Evolutionary conservation across 2,888 invertebrate species (phyloP), one percentile per base, ranked within the genome.

Genomic region (Chelonus formosanus): DNA sequence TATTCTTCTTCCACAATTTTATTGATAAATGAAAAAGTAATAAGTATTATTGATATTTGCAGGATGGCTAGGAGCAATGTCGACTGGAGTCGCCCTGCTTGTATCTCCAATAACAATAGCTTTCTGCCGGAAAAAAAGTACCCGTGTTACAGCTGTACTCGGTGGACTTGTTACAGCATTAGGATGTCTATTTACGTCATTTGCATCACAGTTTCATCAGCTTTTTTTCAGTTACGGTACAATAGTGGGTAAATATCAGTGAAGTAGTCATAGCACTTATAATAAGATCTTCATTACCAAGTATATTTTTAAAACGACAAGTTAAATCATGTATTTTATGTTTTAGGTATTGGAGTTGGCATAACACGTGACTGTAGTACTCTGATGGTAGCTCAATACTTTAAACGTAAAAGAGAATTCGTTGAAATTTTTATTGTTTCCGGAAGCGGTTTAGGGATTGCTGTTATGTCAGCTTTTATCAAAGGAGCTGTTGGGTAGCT

Each of bases 361-460:
- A 88, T 95, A 82, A 94, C 94, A 4, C 85, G 94, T 71, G 94
- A 94, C 84, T 94, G 94, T 78, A 92, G 94, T 32, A 93, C 93
- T 50, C 85, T 95, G 76, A 95, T 95, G 93, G 92, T 95, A 69
- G 95, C 94, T 48, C 94, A 94, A 83, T 96, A 95, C 86, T 95
- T 95, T 88, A 94, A 94, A 82, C 85, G 92, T 71, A 87, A 91
- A 76, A 86, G 95, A 68, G 95, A 95, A 84, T 87, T 94, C 75
- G 94, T 95, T 59, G 95, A 96, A 85, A 93, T 95, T 79, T 92
- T 95, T 83, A 91, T 95, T 73, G 91, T 94, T 63, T 92, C 93
- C 73, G 94, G 94, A 77, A 93, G 92, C 78, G 95, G 95, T 3
- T 86, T 94, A 55, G 95, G 95, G 67, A 92, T 94, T 70, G 90